Base-by-base conservation (phyloP, 2,888 invertebrate genomes). In the Platynereis dumerilii region DNA sequence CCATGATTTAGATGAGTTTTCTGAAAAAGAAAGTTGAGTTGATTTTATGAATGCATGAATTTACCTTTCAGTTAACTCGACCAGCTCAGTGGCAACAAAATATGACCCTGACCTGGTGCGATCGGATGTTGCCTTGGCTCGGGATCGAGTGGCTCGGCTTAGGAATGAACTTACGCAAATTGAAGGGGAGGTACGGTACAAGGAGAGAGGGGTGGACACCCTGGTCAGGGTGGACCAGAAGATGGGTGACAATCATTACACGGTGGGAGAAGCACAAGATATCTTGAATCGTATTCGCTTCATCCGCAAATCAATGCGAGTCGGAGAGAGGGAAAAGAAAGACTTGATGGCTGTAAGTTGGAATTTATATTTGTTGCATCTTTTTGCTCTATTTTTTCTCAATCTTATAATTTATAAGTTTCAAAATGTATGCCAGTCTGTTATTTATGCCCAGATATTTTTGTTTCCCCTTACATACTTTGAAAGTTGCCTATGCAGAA, bases 31-130 rank as follows among this genome's bases (percentile, higher is more conserved):
- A n/a, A n/a, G n/a, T n/a, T n/a, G n/a, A n/a, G n/a, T n/a, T n/a
- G n/a, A n/a, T n/a, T n/a, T n/a, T n/a, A n/a, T n/a, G n/a, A n/a
- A n/a, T n/a, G n/a, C n/a, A n/a, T n/a, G n/a, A n/a, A n/a, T n/a
- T n/a, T n/a, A n/a, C n/a, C n/a, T 34, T 34, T 5, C 34, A 34
- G 34, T 34, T 34, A 79, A 79, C 63, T 81, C 81, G 53, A 79
- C 76, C 58, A 78, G 79, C 1, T 79, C 80, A 67, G 75, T 80
- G 69, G 62, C 60, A 42, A 68, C 63, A 42, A 92, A 94, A 80
- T 96, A 95, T 83, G 96, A 97, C 86, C 96, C 96, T 45, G 96
- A 97, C 81, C 87, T 95, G 66, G 87, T 97, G 67, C 91, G 94
- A 81, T 92, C 93, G 42, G 96, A 97, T 83, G 92, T 97, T 72